phyloP scores from a whole-genome alignment of 2,113 vertebrate species.

The Excalfactoria chinensis region DNA sequence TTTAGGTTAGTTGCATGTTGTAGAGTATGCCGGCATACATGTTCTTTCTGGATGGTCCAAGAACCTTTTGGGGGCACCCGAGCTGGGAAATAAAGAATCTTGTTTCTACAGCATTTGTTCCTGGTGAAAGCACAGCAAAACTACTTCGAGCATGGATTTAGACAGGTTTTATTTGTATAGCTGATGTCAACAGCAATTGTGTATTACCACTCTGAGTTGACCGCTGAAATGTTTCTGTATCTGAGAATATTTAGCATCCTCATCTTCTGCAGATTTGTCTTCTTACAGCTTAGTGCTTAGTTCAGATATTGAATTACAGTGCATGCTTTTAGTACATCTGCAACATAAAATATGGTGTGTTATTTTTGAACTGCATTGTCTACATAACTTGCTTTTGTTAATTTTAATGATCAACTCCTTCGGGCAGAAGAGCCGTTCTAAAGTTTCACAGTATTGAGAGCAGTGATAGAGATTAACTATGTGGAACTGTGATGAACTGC shows the following conservation, averaged over 20 bases:
- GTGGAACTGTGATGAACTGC: constrained; percentile 64
- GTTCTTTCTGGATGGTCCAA: background rate
- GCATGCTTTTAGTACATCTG: background rate
- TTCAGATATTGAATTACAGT: background rate
- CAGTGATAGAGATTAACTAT: constrained; percentile 64
- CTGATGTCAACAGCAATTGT: background rate
- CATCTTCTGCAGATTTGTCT: background rate
- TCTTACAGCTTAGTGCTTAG: background rate
- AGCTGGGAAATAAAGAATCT: background rate
- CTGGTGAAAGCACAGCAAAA: background rate
- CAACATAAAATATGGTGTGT: constrained; percentile 28
- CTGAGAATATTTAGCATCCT: background rate
- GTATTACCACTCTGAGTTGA: background rate
- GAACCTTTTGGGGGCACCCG: background rate
- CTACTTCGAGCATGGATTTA: background rate
- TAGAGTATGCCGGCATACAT: background rate
- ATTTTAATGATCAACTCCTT: constrained; percentile 53
- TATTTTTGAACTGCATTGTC: constrained; percentile 46
- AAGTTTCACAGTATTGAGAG: constrained; percentile 41
- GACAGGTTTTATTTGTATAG: background rate
- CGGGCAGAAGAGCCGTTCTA: constrained; percentile 47
- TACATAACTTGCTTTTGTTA: constrained; percentile 41
- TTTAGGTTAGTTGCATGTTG: background rate
- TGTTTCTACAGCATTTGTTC: background rate
- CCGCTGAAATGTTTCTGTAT: background rate